Evolutionary conservation across 2,888 invertebrate species (phyloP), one percentile per base, ranked within the genome.

Genomic region (Zootermopsis nevadensis): DNA sequence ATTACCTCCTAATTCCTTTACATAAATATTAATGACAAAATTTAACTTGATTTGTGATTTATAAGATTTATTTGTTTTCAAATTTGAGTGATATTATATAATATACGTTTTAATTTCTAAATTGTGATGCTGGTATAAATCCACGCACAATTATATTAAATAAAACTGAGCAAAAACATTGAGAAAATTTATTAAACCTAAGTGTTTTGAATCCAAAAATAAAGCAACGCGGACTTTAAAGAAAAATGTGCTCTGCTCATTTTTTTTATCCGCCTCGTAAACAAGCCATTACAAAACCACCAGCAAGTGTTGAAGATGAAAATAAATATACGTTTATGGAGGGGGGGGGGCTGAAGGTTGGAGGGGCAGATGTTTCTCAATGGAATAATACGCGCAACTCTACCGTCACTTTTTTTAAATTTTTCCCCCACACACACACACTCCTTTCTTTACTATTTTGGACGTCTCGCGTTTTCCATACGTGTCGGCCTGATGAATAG

Each of bases 401-500:
- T 74, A 42, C 74, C 74, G 42, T 74, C 74, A 74, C n/a, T 38
- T 38, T 74, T 74, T 74, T 74, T 38, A n/a, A 19, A 6, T n/a
- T 35, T 66, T 67, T 15, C n/a, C 31, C 60, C 31, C 27, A 48
- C 27, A 4, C 74, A 27, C n/a, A 27, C 31, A 72, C n/a, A 30
- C 31, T 48, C 74, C 33, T 48, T 55, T 76, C 48, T 76, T 82
- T 74, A 31, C 31, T n/a, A 74, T 38, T 22, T 38, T 38, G 74
- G 80, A 38, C 38, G 79, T 69, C 83, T 69, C 83, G 42, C 81
- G 80, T 55, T 83, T 80, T 81, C 80, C 66, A 74, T 72, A 80
- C 53, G 42, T 79, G 81, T 77, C 48, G 81, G 48, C 55, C 76
- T 81, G 83, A 81, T 83, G 83, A 83, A 83, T 83, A 83, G 67